Evolutionary conservation across 2,797 vertebrate species (phyloP).

Genomic region (Eulemur coronatus): DNA sequence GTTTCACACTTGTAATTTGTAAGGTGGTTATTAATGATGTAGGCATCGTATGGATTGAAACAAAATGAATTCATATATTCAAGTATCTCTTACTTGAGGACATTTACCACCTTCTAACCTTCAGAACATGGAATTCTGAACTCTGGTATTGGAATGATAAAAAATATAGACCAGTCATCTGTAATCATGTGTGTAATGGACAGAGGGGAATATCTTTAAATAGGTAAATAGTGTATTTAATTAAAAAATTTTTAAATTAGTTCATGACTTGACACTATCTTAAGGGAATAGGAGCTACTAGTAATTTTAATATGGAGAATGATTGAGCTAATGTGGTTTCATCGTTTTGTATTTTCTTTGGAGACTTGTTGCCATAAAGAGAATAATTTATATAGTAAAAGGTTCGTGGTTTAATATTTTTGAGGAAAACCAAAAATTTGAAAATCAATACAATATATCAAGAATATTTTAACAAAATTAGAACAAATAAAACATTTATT

Average conservation of each 20-base stretch:
- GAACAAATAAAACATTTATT: conserved; percentile 34
- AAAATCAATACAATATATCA: conserved; percentile 28
- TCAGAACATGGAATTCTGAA: conserved; percentile 63
- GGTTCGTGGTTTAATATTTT: conserved; percentile 67
- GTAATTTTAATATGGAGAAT: conserved; percentile 64
- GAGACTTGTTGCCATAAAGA: conserved; percentile 54
- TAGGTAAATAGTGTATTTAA: conserved; percentile 50
- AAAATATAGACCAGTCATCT: conserved; percentile 53
- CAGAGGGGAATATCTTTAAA: conserved; percentile 56
- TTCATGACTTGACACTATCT: conserved; percentile 54
- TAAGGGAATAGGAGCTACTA: conserved; percentile 43
- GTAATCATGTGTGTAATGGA: conserved; percentile 47
- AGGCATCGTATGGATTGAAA: not conserved
- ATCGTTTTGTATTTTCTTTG: conserved; percentile 59
- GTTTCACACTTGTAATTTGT: conserved; percentile 61
- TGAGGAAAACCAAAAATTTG: conserved; percentile 48
- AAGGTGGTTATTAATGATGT: conserved; percentile 36
- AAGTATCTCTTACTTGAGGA: conserved; percentile 24
- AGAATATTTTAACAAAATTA: conserved; percentile 46
- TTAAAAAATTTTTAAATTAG: not conserved
- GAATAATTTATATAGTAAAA: conserved; percentile 61
- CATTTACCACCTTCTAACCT: conserved; percentile 51
- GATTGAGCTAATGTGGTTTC: conserved; percentile 47
- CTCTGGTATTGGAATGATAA: conserved; percentile 47
- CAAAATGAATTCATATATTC: conserved; percentile 51